Evolutionary conservation across 2,797 vertebrate genomes (phyloP).

Genomic region (Leuciscus waleckii): DNA sequence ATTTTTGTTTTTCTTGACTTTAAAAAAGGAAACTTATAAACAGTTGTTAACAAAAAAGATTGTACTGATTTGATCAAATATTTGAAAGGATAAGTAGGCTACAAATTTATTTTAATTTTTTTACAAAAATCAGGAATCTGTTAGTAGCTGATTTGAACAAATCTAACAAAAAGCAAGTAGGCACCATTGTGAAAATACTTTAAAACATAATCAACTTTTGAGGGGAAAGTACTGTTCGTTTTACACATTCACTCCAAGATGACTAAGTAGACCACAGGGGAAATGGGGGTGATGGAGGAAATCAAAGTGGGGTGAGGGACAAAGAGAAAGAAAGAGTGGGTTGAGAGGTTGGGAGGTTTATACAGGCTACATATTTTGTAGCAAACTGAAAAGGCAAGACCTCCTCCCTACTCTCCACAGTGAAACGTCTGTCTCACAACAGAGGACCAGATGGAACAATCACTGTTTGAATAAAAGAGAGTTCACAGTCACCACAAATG

Average conservation of each 20-base stretch:
- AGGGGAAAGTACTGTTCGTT: conserved; percentile 31
- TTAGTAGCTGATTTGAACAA: not conserved
- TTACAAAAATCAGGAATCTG: too few species aligned
- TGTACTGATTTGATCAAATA: too few species aligned
- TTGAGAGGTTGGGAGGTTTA: conserved; percentile 40
- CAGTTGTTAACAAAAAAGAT: too few species aligned
- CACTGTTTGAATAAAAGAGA: conserved; percentile 23
- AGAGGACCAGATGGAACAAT: conserved; percentile 47
- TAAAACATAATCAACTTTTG: conserved; percentile 32
- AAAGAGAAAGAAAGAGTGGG: conserved; percentile 20
- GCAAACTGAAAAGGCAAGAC: conserved; percentile 46
- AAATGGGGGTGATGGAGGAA: conserved; percentile 20
- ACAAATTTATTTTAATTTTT: too few species aligned
- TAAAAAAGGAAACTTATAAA: too few species aligned
- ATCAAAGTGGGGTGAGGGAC: conserved; percentile 10
- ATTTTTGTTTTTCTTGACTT: too few species aligned
- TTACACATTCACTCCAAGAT: conserved; percentile 17
- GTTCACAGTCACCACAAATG: conserved; percentile 42
- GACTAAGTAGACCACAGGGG: conserved; percentile 3
- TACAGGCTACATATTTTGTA: conserved; percentile 41
- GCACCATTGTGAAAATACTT: not conserved
- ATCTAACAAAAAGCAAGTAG: not conserved
- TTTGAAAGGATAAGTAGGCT: not conserved
- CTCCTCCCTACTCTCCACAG: conserved; percentile 42
- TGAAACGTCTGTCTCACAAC: conserved; percentile 45